Evolutionary conservation across 2,797 vertebrate genomes (phyloP).

Genomic region (Poecilia picta): DNA sequence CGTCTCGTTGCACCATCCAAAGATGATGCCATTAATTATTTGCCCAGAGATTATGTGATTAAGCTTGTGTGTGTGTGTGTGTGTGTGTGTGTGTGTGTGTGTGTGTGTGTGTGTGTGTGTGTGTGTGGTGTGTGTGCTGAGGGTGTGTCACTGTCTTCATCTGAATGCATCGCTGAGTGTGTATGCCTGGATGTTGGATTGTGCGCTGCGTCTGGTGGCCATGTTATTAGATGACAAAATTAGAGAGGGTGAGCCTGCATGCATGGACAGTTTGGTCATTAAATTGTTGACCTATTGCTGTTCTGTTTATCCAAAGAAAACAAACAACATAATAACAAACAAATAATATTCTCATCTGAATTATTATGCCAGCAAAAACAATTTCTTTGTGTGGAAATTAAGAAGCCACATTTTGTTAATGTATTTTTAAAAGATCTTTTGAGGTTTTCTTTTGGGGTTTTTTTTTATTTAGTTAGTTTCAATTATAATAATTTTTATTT

Average conservation of each 20-base stretch:
- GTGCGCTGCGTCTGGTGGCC: constrained; percentile 36
- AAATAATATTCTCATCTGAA: not conserved
- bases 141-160: constrained; percentile 4
- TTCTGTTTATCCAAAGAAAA: constrained; percentile 18
- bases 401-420: constrained; percentile 2
- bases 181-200: constrained; percentile 3
- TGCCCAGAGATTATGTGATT: constrained; percentile 72
- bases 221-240: constrained; percentile 56
- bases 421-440: not conserved
- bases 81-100: constrained; percentile 13
- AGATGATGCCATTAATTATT: constrained; percentile 76
- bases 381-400: not conserved
- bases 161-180: constrained; percentile 9
- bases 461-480: not conserved
- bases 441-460: not conserved
- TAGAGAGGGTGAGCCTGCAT: constrained; percentile 32
- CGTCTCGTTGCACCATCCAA: constrained; percentile 32
- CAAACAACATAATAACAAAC: constrained; percentile 6
- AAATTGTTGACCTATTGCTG: constrained; percentile 36
- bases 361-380: not conserved
- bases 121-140: constrained; percentile 13
- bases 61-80: constrained; percentile 24
- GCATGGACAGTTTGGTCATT: constrained; percentile 27
- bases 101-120: constrained; percentile 23
- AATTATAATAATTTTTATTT: not conserved